These are phyloP conservation scores for Elephantulus edwardii DNA, from an alignment of 2,113 vertebrate genomes.

Conservation along the genomic window DNA sequence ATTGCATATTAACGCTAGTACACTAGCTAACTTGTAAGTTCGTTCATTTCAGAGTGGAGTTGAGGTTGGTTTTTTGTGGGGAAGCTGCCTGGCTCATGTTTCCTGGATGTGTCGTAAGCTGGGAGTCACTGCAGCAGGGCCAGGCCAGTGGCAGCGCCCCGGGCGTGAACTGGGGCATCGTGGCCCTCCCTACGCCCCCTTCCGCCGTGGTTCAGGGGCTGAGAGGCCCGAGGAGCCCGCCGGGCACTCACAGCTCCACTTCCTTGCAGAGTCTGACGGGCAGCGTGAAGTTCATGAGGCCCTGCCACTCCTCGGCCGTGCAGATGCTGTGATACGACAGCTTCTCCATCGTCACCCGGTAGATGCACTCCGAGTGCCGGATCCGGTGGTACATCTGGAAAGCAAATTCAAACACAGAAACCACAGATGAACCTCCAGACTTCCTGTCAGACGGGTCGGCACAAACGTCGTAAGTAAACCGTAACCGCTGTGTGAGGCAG, in stretches of 20 bases:
- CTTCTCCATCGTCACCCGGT: slow-evolving; percentile 99
- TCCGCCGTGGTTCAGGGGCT: no score
- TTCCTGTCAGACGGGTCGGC: neutral
- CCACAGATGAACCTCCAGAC: rapidly evolving
- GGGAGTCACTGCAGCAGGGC: neutral
- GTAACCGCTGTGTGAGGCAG: no score
- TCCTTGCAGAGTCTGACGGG: slow-evolving; percentile 93
- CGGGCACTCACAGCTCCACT: slow-evolving; percentile 90
- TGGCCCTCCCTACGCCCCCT: no score
- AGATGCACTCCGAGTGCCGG: slow-evolving; percentile 99
- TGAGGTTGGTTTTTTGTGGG: no score
- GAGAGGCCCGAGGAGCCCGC: no score
- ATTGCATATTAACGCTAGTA: no score
- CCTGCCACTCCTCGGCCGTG: slow-evolving; percentile 97
- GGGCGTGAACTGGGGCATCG: no score
- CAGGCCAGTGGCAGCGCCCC: no score
- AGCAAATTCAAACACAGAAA: neutral
- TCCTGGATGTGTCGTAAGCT: neutral
- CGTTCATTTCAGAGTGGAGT: neutral
- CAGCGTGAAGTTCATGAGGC: slow-evolving; percentile 91
- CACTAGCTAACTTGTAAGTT: no score
- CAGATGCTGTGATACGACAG: slow-evolving; percentile 98
- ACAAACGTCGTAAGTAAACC: no score
- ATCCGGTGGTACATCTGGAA: slow-evolving; percentile 98
- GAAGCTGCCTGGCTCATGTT: neutral